phyloP scores from a whole-genome alignment of 2,113 vertebrate genomes.

The Engystomops pustulosus region DNA sequence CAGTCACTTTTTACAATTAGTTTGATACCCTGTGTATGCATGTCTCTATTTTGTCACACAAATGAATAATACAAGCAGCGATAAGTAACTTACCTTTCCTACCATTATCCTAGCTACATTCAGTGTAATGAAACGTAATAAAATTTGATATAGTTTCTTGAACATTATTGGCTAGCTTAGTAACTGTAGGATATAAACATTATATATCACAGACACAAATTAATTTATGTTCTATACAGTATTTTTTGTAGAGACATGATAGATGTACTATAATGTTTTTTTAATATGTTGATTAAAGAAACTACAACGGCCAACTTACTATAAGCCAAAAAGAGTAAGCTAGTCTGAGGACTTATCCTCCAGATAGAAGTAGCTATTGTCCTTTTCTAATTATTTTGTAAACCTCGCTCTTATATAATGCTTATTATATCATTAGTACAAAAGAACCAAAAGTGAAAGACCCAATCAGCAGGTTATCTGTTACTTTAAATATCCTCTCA shows the following conservation, averaged over 20 bases:
- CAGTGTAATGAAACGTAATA: background rate
- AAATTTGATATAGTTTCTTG: too few relatives aligned
- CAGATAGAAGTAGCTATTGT: background rate
- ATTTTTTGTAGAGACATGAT: background rate
- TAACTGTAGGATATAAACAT: background rate
- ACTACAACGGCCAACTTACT: background rate
- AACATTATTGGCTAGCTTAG: constrained; percentile 7
- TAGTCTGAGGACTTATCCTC: background rate
- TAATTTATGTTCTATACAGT: background rate
- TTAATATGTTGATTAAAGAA: background rate
- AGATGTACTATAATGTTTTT: background rate
- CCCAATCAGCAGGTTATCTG: background rate
- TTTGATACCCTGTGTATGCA: too few relatives aligned
- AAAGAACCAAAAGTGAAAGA: background rate
- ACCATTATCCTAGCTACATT: background rate
- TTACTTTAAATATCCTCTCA: background rate
- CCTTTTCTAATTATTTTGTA: background rate
- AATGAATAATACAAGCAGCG: too few relatives aligned
- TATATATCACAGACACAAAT: background rate
- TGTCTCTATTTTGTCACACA: too few relatives aligned
- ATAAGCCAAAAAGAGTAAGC: background rate
- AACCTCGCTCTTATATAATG: background rate
- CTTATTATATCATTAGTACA: background rate
- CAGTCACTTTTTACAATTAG: too few relatives aligned
- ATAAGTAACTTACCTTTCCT: background rate